Percentiles rank a stretch among this genome's conserved stretches.
phyloP scores from a whole-genome alignment of 2,888 invertebrate species.

The Patella caerulea region DNA sequence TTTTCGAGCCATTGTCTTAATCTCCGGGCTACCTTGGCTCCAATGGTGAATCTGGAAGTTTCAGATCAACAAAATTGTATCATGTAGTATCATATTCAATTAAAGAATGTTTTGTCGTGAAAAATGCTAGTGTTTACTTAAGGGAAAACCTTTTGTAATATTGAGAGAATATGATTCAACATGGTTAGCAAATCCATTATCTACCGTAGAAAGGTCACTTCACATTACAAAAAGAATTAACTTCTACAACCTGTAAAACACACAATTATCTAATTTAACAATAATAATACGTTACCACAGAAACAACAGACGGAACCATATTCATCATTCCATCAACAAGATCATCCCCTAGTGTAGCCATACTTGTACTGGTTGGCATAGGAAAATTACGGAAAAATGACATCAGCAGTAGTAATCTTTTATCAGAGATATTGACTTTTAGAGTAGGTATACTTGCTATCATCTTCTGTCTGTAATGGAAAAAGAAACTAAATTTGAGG shows the following conservation, averaged over 20 bases:
- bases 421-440: conserved; percentile 84
- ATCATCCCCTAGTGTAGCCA: conserved; percentile 60
- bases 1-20: no score
- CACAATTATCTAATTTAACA: neutral
- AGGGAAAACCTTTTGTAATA: no score
- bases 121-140: no score
- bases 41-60: no score
- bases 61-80: no score
- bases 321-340: conserved; percentile 52
- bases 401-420: conserved; percentile 78
- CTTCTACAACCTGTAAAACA: neutral
- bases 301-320: neutral
- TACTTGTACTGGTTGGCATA: conserved; percentile 69
- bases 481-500: neutral
- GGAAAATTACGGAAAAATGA: conserved; percentile 77
- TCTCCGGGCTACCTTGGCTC: no score
- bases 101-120: no score
- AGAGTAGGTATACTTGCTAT: conserved; percentile 81
- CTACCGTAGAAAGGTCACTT: neutral
- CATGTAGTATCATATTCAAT: no score
- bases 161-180: no score
- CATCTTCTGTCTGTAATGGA: conserved; percentile 79
- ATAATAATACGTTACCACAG: conserved; percentile 22
- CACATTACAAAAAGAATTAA: neutral
- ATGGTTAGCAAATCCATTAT: no score